phyloP scores from a whole-genome alignment of 2,888 invertebrate genomes.

The Chalcis sispes region DNA sequence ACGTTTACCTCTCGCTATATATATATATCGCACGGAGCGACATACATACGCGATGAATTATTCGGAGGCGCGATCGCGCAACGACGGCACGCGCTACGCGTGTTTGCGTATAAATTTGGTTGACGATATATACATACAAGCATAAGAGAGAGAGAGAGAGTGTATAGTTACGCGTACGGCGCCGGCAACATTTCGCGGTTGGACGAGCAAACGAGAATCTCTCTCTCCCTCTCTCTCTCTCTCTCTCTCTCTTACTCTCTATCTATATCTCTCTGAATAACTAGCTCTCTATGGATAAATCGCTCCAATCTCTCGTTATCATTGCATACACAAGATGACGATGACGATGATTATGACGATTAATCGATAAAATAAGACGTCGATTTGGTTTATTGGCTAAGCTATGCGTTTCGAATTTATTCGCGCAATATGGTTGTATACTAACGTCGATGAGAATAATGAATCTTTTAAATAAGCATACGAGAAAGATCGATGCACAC shows the following conservation, averaged over 20 bases:
- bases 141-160: too few relatives aligned
- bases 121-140: not conserved
- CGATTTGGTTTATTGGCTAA: too few relatives aligned
- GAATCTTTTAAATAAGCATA: too few relatives aligned
- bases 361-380: not conserved
- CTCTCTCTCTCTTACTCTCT: too few relatives aligned
- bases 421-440: too few relatives aligned
- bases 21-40: too few relatives aligned
- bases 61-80: slow-evolving; percentile 22
- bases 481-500: too few relatives aligned
- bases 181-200: slow-evolving; percentile 28
- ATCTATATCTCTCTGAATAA: too few relatives aligned
- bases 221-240: too few relatives aligned
- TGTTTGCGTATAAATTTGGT: slow-evolving; percentile 33
- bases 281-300: not conserved
- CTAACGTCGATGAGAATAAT: too few relatives aligned
- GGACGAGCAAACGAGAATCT: slow-evolving; percentile 22
- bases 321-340: slow-evolving; percentile 21
- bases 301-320: slow-evolving; percentile 1
- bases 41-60: slow-evolving; percentile 19
- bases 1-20: too few relatives aligned
- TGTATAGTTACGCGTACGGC: not conserved
- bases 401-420: too few relatives aligned
- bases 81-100: not conserved
- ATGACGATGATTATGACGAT: slow-evolving; percentile 19